Percentiles rank a stretch among this genome's conserved stretches.
Evolutionary conservation across 1,140 invertebrate species (phyloP).

Genomic region (fruit fly (Drosophila melanogaster)): DNA sequence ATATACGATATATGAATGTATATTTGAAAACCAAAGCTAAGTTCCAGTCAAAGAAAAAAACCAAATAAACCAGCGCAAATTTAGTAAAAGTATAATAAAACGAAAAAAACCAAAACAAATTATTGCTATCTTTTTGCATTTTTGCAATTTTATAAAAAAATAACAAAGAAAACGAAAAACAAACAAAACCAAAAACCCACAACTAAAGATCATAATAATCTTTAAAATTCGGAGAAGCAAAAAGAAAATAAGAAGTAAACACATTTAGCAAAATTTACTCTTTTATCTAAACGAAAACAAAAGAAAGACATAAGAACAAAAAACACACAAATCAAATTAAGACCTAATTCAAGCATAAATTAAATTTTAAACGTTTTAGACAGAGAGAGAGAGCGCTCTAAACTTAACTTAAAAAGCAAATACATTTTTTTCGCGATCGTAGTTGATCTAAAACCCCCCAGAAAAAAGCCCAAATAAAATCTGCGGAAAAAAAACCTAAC

Average conservation of each 20-base stretch:
- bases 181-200: slow-evolving; percentile 15
- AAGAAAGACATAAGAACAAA: slow-evolving; percentile 13
- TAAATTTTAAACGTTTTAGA: slow-evolving; percentile 80
- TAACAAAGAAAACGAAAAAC: slow-evolving; percentile 48
- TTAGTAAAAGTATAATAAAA: slow-evolving; percentile 65
- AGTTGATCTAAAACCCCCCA: slow-evolving; percentile 78
- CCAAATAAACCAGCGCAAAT: slow-evolving; percentile 62
- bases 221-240: slow-evolving; percentile 36
- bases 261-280: slow-evolving; percentile 84
- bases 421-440: slow-evolving; percentile 78
- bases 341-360: slow-evolving; percentile 69
- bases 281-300: slow-evolving; percentile 77
- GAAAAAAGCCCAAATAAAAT: slow-evolving; percentile 20
- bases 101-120: slow-evolving; percentile 40
- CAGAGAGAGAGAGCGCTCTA: slow-evolving; percentile 13
- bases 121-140: slow-evolving; percentile 84
- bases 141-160: slow-evolving; percentile 84
- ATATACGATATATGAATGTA: slow-evolving; percentile 55
- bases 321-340: slow-evolving; percentile 31
- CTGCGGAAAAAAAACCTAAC: slow-evolving; percentile 7
- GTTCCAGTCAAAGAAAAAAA: slow-evolving; percentile 58
- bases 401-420: slow-evolving; percentile 50
- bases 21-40: slow-evolving; percentile 71
- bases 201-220: slow-evolving; percentile 43
- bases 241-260: slow-evolving; percentile 33